Conservation (phyloP, 2,888 invertebrate genomes). For the Cynaeus angustus region DNA sequence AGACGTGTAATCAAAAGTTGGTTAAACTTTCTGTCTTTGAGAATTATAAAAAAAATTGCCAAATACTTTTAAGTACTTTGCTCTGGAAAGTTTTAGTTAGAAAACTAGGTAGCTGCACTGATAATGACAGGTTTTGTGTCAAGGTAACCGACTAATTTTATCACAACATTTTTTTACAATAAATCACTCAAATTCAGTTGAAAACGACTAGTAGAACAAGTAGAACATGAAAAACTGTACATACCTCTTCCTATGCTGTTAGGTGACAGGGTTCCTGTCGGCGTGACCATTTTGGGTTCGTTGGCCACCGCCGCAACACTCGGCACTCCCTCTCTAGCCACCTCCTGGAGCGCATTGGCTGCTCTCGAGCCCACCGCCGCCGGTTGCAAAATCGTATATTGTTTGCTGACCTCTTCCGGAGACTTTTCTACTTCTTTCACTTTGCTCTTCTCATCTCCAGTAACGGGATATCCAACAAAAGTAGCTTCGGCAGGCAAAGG, state of each 20-base stretch:
- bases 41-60: slow-evolving; percentile 26
- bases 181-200: no score
- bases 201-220: neutral
- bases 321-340: slow-evolving; percentile 78
- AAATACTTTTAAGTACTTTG: slow-evolving; percentile 22
- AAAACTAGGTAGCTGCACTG: slow-evolving; percentile 23
- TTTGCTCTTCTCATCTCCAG: slow-evolving; percentile 71
- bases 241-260: slow-evolving; percentile 86
- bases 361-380: slow-evolving; percentile 87
- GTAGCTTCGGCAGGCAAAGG: slow-evolving; percentile 82
- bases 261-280: slow-evolving; percentile 80
- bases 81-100: slow-evolving; percentile 15
- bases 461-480: slow-evolving; percentile 80
- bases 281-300: slow-evolving; percentile 65
- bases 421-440: slow-evolving; percentile 66
- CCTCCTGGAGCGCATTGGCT: slow-evolving; percentile 86
- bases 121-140: slow-evolving; percentile 1
- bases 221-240: slow-evolving; percentile 57
- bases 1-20: slow-evolving; percentile 20
- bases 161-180: no score
- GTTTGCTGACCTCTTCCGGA: slow-evolving; percentile 78
- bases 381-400: slow-evolving; percentile 91
- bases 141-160: slow-evolving; percentile 7
- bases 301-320: slow-evolving; percentile 73
- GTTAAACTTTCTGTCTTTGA: slow-evolving; percentile 25